A percentile compares a stretch with the other conserved stretches of the same genome.
phyloP scores from a whole-genome alignment of 2,113 vertebrate species.

The Arenaria interpres region DNA sequence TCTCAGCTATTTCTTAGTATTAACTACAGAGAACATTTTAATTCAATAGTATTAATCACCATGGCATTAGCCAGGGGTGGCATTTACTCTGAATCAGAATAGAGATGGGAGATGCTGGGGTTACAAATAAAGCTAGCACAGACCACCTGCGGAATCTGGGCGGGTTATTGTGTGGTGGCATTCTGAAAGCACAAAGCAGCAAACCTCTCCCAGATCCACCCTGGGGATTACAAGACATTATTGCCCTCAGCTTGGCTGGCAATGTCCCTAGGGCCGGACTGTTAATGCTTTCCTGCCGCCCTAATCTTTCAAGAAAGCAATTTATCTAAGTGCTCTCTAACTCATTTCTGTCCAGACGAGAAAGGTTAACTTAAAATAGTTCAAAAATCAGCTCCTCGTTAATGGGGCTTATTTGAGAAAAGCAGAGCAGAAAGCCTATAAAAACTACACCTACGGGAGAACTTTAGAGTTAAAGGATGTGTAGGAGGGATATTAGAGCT shows the following conservation, averaged over 20 bases:
- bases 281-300: background rate
- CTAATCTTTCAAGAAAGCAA: constrained; percentile 15
- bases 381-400: background rate
- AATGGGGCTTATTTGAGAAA: background rate
- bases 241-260: background rate
- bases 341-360: background rate
- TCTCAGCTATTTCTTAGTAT: background rate
- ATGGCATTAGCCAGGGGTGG: background rate
- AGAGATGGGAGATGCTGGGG: background rate
- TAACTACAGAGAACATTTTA: background rate
- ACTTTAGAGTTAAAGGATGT: background rate
- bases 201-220: background rate
- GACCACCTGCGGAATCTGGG: background rate
- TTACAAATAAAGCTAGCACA: background rate
- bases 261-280: background rate
- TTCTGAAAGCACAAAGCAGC: constrained; percentile 1
- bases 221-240: constrained; percentile 4
- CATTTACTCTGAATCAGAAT: background rate
- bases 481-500: background rate
- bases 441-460: constrained; percentile 8
- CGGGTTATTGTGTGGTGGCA: background rate
- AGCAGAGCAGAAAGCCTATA: background rate
- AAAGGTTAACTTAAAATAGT: background rate
- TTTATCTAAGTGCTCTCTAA: background rate
- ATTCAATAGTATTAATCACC: constrained; percentile 1